Conservation (phyloP, 2,888 invertebrate genomes). For the Aethes cnicana region DNA sequence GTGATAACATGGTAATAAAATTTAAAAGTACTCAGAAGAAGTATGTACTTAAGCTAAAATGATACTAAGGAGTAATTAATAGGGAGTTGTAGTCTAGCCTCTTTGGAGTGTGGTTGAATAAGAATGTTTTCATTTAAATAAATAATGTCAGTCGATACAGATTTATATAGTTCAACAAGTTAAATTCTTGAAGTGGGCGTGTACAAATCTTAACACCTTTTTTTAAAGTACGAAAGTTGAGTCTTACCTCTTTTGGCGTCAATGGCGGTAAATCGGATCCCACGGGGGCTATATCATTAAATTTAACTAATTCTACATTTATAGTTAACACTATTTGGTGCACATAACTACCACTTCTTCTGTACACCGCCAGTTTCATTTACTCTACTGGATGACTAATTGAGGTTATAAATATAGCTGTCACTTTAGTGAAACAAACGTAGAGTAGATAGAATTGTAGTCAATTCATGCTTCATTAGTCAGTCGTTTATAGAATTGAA, state of each 20-base stretch:
- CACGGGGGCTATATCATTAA: not conserved
- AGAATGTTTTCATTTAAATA: too few species aligned
- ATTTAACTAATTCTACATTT: slow-evolving; percentile 3
- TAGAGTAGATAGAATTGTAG: slow-evolving; percentile 19
- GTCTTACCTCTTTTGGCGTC: slow-evolving; percentile 20
- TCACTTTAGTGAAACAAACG: slow-evolving; percentile 35
- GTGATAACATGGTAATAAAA: too few species aligned
- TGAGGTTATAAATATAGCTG: slow-evolving; percentile 74
- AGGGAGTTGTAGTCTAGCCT: too few species aligned
- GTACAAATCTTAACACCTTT: slow-evolving; percentile 26
- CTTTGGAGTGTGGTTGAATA: too few species aligned
- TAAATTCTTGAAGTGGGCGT: slow-evolving; percentile 30
- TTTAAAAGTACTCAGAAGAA: too few species aligned
- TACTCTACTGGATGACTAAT: slow-evolving; percentile 53
- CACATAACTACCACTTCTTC: slow-evolving; percentile 37
- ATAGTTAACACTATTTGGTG: slow-evolving; percentile 9
- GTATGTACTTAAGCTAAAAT: too few species aligned
- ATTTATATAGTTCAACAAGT: slow-evolving; percentile 25
- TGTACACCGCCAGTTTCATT: slow-evolving; percentile 57
- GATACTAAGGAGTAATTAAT: too few species aligned
- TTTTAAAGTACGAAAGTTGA: slow-evolving; percentile 23
- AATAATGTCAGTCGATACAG: too few species aligned
- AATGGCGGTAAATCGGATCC: slow-evolving; percentile 9
- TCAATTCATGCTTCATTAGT: slow-evolving; percentile 31
- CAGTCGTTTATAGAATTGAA: slow-evolving; percentile 9